phyloP scores from a whole-genome alignment of 2,797 vertebrate genomes.

The Rhinogobio ventralis region DNA sequence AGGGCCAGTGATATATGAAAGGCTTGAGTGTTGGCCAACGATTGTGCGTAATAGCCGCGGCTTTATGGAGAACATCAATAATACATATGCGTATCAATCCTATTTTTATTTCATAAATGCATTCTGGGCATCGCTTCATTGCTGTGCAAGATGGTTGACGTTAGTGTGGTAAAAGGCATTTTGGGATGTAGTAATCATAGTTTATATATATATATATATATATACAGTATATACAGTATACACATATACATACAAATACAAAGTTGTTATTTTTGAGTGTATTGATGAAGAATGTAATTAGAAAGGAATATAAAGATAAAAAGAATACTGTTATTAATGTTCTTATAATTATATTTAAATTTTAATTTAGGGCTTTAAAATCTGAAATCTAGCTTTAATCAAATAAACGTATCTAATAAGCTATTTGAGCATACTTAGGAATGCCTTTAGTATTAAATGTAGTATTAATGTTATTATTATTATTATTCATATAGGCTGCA shows the following conservation, averaged over 20 bases:
- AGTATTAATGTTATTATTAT: neutral
- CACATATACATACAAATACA: too few species aligned
- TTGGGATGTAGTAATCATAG: slow-evolving; percentile 32
- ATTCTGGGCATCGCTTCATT: slow-evolving; percentile 45
- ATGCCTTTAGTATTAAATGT: neutral
- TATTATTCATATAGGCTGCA: neutral
- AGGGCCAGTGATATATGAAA: slow-evolving; percentile 63
- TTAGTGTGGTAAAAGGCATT: slow-evolving; percentile 33
- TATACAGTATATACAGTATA: too few species aligned
- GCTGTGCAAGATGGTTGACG: slow-evolving; percentile 33
- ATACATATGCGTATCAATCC: slow-evolving; percentile 52
- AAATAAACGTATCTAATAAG: neutral
- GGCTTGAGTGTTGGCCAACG: slow-evolving; percentile 54
- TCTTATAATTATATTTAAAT: neutral
- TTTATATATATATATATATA: neutral
- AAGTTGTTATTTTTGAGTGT: neutral
- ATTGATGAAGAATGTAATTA: slow-evolving; percentile 3
- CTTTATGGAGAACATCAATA: slow-evolving; percentile 54
- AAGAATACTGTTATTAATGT: neutral
- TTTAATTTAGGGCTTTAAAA: neutral
- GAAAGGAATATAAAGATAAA: too few species aligned
- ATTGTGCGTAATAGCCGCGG: slow-evolving; percentile 50
- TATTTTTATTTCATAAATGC: slow-evolving; percentile 59
- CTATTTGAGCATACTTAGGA: neutral
- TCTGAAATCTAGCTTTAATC: neutral